Base-by-base conservation (phyloP, 2,113 vertebrate species). In the Indicator maculatus region DNA sequence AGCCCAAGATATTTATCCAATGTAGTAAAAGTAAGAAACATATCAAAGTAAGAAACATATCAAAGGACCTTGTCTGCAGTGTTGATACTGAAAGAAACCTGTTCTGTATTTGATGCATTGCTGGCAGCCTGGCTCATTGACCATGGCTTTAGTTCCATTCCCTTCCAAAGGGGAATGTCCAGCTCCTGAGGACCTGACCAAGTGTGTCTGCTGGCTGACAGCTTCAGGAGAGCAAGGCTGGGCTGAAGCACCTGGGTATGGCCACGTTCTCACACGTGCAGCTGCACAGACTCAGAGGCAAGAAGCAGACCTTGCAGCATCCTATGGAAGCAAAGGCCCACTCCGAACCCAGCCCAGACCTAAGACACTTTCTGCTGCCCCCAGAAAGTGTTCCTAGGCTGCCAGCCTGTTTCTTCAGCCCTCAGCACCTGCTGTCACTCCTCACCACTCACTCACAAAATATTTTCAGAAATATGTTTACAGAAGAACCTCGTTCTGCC, bases 401-500 rank as follows among this genome's bases (percentile, higher is more conserved):
- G 50, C n/a, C 71, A 59, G 84, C 45, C 38, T 69, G 44, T 86
- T 86, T 74, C 60, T 81, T 90, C 90, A 67, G 61, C 61, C 81
- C 39, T 71, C 27, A 73, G 71, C 87, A 52, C 41, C 41, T 84
- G 67, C 64, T 82, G 45, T 89, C 93, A 79, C 31, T 93, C 36
- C 60, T 89, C 67, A 94, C 87, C 64, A 83, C 67, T 93, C 89
- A 89, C 50, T 85, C 74, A 79, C 36, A 66, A 79, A 89, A 71
- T 77, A 60, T 64, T 92, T 83, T 83, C 63, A 85, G 91, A 89
- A 95, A 89, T 72, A 83, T 89, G 71, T 94, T 96, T 96, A 92
- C 91, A 91, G 91, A 93, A 92, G 85, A 91, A 94, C 41, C 70
- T 92, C 72, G 61, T 93, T 96, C 78, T 93, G 89, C 91, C 75